Conservation (phyloP, 2,888 invertebrate species). For the Poecilus cupreus region DNA sequence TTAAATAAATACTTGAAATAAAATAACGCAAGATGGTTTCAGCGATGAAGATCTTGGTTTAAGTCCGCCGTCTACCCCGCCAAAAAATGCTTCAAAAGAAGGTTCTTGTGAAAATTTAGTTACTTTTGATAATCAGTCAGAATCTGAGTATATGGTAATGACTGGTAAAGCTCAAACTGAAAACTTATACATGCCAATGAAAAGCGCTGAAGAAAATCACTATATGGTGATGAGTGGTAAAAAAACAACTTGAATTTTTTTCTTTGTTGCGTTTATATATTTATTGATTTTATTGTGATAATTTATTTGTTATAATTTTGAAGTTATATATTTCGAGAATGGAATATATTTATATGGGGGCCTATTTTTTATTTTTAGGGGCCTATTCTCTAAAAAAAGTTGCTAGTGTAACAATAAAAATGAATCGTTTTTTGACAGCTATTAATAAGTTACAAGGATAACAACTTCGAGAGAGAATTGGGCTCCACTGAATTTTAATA, state of each 20-base stretch:
- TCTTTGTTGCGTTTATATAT: not conserved
- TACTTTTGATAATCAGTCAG: conserved; percentile 52
- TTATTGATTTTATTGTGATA: conserved; percentile 44
- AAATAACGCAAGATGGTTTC: conserved; percentile 6
- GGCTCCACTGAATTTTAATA: no score
- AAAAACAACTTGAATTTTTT: conserved; percentile 52
- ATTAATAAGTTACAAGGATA: no score
- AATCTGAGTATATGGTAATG: conserved; percentile 70
- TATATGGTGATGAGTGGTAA: conserved; percentile 69
- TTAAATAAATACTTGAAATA: not conserved
- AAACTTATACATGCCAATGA: conserved; percentile 69
- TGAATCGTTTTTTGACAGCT: no score
- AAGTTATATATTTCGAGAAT: conserved; percentile 22
- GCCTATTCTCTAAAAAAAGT: no score
- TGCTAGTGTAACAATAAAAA: no score
- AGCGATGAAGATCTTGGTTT: conserved; percentile 54
- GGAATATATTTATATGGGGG: conserved; percentile 13
- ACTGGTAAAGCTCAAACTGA: conserved; percentile 68
- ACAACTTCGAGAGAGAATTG: no score
- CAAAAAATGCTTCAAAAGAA: not conserved
- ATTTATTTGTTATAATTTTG: conserved; percentile 44
- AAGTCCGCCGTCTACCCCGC: conserved; percentile 43
- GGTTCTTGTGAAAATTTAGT: not conserved
- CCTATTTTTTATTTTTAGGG: not conserved
- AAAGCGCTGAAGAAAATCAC: conserved; percentile 67